Evolutionary conservation across 1,140 invertebrate species (phyloP).

Genomic region (Ylistrum balloti): DNA sequence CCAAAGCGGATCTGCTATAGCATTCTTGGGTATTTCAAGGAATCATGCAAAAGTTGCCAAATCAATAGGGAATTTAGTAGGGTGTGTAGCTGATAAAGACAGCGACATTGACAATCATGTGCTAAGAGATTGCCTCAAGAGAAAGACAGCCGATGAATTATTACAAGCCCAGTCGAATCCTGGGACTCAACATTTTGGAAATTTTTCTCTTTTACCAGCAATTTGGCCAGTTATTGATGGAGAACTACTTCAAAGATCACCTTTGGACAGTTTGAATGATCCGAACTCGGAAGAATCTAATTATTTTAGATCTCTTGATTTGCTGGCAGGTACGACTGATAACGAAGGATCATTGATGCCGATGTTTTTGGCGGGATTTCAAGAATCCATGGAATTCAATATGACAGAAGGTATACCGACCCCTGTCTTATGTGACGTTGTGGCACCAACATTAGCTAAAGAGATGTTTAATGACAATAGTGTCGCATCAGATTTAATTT

Average conservation of each 20-base stretch:
- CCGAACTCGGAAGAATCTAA: background rate
- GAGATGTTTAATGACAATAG: slow-evolving; percentile 49
- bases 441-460: slow-evolving; percentile 53
- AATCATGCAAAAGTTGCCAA: slow-evolving; percentile 49
- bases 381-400: slow-evolving; percentile 52
- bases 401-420: slow-evolving; percentile 53
- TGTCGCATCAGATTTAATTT: slow-evolving; percentile 49
- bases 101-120: background rate
- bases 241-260: slow-evolving; percentile 50
- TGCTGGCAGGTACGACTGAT: slow-evolving; percentile 46
- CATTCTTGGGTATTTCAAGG: background rate
- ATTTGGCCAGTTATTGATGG: slow-evolving; percentile 57
- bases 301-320: slow-evolving; percentile 47
- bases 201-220: background rate
- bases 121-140: slow-evolving; percentile 42
- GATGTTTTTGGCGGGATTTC: background rate
- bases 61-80: background rate
- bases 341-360: slow-evolving; percentile 26
- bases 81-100: background rate
- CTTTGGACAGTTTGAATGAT: slow-evolving; percentile 41
- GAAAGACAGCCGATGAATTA: background rate
- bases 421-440: slow-evolving; percentile 51
- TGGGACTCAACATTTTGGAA: background rate
- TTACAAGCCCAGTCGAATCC: background rate
- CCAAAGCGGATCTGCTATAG: slow-evolving; percentile 61